Conservation (phyloP, 1,140 invertebrate species). For the Danaus plexippus region DNA sequence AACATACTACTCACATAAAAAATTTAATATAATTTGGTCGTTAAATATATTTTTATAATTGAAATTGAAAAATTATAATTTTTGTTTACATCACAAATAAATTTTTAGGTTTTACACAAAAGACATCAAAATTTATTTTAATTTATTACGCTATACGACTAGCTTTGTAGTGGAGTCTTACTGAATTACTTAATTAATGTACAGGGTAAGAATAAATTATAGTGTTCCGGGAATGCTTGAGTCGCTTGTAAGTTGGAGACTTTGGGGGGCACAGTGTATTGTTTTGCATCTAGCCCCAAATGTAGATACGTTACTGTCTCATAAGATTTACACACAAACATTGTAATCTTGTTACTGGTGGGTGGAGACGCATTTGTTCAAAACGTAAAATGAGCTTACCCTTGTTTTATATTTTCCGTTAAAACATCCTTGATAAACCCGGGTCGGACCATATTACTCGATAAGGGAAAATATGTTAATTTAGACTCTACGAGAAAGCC, state of each 20-base stretch:
- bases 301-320: constrained; percentile 53
- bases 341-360: constrained; percentile 60
- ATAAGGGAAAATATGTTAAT: constrained; percentile 71
- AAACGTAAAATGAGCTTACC: constrained; percentile 37
- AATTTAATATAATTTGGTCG: no score
- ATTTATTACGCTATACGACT: not conserved
- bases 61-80: no score
- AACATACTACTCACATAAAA: not conserved
- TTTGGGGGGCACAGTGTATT: constrained; percentile 34
- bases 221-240: constrained; percentile 4
- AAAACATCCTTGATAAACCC: constrained; percentile 59
- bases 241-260: constrained; percentile 11
- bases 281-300: constrained; percentile 51
- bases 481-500: constrained; percentile 40
- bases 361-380: constrained; percentile 62
- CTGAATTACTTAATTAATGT: constrained; percentile 4
- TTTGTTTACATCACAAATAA: no score
- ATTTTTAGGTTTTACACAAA: no score
- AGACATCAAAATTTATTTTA: not conserved
- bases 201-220: not conserved
- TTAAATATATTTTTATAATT: no score
- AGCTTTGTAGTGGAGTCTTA: constrained; percentile 17
- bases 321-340: constrained; percentile 61
- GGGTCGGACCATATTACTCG: constrained; percentile 51
- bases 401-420: constrained; percentile 56